Evolutionary conservation across 2,888 invertebrate genomes (phyloP), one percentile per base, ranked within the genome.

Genomic region (Trachelus iudaicus): DNA sequence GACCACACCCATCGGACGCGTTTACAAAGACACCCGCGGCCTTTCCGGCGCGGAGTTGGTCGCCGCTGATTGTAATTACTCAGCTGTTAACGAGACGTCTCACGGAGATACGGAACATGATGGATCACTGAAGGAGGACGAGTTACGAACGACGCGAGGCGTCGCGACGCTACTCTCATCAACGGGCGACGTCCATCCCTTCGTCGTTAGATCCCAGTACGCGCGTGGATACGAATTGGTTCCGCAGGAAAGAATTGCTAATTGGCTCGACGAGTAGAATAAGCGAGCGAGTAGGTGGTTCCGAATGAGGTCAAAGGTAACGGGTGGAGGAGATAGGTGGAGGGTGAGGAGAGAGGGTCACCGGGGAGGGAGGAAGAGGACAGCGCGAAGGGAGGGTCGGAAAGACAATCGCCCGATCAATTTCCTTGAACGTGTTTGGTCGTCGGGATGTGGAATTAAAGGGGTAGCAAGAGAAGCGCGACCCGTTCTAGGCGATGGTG

Each of bases 11-110:
- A 23, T 4, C 23, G 37, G 69, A 31, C 75, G 75, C 76, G 77
- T 75, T 69, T 79, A 69, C 73, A 56, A 15, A 77, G 69, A 75
- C 35, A 33, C 93, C 92, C 92, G 91, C 92, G 85, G 92, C 93
- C 92, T 92, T 92, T 92, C 92, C 92, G 92, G 2, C 6, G 56
- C 15, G 31, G 15, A 69, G 56, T 69, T 73, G 73, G 76, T 40
- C 69, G 37, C 68, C 33, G 69, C 80, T 82, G 81, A 82, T 84
- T 83, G 82, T 85, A 85, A 85, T 85, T 85, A 85, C 83, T 83
- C 81, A 81, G 79, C 82, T 80, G 82, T 84, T 85, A 85, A 85
- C 85, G 84, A 85, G 85, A 85, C 79, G 82, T 83, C 84, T 81
- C 79, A 80, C 75, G 76, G 77, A 75, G 78, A 73, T 69, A 69